phyloP scores from a whole-genome alignment of 2,888 invertebrate genomes.

The Polietes domitor region DNA sequence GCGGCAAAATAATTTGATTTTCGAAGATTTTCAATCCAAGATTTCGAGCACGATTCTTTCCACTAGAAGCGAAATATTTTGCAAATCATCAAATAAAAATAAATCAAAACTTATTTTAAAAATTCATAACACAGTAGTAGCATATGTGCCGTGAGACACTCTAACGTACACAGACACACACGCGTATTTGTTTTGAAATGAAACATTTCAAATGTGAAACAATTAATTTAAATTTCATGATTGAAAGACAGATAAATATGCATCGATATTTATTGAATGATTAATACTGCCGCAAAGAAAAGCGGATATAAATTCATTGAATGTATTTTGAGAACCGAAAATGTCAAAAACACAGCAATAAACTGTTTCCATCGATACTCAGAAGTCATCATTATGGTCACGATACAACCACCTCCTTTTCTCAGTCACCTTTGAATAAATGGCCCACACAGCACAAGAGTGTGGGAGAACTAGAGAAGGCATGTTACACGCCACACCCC shows the following conservation, averaged over 20 bases:
- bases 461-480: background rate
- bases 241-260: background rate
- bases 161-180: no score
- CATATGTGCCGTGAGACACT: background rate
- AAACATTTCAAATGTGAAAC: background rate
- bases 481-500: background rate
- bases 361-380: conserved; percentile 49
- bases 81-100: no score
- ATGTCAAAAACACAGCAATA: conserved; percentile 4
- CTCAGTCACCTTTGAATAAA: background rate
- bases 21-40: no score
- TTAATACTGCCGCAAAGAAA: background rate
- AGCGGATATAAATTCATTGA: background rate
- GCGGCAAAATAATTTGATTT: no score
- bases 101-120: no score
- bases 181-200: background rate
- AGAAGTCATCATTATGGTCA: conserved; percentile 6
- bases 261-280: background rate
- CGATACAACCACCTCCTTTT: no score
- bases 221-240: background rate
- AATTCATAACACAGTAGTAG: no score
- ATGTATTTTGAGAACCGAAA: background rate
- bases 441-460: no score
- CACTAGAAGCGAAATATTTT: no score
- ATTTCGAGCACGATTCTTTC: no score